phyloP scores from a whole-genome alignment of 2,888 invertebrate genomes.

The Drosophila mettleri region DNA sequence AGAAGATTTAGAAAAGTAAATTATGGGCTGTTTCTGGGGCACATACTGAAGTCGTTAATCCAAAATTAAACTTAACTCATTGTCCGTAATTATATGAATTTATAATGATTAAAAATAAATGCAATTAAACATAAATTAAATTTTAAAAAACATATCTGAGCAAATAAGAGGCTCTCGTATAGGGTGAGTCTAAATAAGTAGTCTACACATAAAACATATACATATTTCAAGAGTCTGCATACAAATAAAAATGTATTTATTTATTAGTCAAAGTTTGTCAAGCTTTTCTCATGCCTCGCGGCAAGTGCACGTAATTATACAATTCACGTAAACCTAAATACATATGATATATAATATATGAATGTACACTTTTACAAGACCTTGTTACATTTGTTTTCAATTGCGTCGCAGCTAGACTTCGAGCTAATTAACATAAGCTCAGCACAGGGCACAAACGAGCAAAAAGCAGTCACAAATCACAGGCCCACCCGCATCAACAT shows the following conservation, averaged over 20 bases:
- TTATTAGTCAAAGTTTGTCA: not conserved
- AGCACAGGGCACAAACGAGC: constrained; percentile 31
- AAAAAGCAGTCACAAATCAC: constrained; percentile 28
- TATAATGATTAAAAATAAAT: no score
- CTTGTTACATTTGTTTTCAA: constrained; percentile 19
- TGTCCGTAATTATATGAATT: no score
- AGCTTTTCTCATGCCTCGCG: constrained; percentile 3
- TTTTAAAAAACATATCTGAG: no score
- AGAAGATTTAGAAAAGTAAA: no score
- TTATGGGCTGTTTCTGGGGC: no score
- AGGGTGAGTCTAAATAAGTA: not conserved
- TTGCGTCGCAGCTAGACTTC: constrained; percentile 45
- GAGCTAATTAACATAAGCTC: constrained; percentile 56
- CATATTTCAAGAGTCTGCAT: not conserved
- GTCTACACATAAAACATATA: not conserved
- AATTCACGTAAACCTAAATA: constrained; percentile 13
- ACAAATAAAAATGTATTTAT: not conserved
- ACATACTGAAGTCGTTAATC: no score
- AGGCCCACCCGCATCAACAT: constrained; percentile 14
- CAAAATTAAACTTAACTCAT: no score
- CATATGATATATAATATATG: constrained; percentile 1
- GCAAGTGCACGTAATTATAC: not conserved
- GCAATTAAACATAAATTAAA: no score
- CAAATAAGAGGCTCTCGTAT: no score
- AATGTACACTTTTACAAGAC: constrained; percentile 7